Evolutionary conservation across 1,140 invertebrate genomes (phyloP).

Genomic region (Drosophila auraria): DNA sequence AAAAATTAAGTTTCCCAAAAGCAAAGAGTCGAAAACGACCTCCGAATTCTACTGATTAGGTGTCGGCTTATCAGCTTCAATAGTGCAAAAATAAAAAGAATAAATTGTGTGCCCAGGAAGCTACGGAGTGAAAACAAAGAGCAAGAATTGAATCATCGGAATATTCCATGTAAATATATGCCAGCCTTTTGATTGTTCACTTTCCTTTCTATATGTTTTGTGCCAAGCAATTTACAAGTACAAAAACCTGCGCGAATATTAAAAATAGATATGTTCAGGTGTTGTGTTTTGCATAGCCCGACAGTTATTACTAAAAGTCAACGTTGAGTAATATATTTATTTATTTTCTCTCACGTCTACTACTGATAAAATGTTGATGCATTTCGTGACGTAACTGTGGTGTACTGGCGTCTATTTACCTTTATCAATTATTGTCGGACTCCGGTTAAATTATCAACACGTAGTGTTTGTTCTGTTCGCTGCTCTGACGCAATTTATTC

Average conservation of each 20-base stretch:
- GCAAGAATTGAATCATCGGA: conserved; percentile 28
- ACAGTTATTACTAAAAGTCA: conserved; percentile 7
- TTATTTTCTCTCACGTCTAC: conserved; percentile 17
- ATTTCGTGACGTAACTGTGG: conserved; percentile 57
- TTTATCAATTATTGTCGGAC: conserved; percentile 65
- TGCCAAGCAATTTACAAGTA: conserved; percentile 75
- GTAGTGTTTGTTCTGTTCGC: conserved; percentile 25
- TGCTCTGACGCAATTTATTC: conserved; percentile 42
- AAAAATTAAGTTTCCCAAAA: conserved; percentile 16
- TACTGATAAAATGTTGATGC: conserved; percentile 44
- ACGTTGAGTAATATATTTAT: conserved; percentile 27
- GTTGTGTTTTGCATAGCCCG: background rate
- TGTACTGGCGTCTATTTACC: conserved; percentile 21
- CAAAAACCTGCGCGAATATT: conserved; percentile 32
- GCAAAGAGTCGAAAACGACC: conserved; percentile 24
- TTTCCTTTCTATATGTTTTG: conserved; percentile 30
- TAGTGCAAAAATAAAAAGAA: conserved; percentile 21
- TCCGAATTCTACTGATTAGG: conserved; percentile 27
- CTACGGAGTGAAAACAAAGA: conserved; percentile 21
- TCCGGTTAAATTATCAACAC: conserved; percentile 31
- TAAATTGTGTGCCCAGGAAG: conserved; percentile 2
- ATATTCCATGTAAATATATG: conserved; percentile 69
- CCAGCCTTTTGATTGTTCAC: conserved; percentile 25
- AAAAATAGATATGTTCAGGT: conserved; percentile 24
- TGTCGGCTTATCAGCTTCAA: conserved; percentile 30